These are phyloP conservation scores for Colius striatus DNA, from an alignment of 2,113 vertebrate genomes.

Conservation along the genomic window DNA sequence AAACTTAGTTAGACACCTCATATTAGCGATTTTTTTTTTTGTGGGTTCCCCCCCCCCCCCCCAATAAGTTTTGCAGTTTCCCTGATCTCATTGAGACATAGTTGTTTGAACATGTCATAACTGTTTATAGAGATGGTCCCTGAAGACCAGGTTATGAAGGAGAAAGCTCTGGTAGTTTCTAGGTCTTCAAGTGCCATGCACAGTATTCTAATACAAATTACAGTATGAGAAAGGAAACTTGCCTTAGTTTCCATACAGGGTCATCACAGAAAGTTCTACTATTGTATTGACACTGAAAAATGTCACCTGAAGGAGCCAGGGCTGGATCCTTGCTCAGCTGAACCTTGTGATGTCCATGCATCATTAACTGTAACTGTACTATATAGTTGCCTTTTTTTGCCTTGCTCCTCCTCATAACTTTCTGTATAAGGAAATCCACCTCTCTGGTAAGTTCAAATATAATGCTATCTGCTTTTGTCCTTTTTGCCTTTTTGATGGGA, in stretches of 20 bases:
- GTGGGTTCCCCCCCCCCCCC: too few relatives aligned
- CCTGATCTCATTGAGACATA: not conserved
- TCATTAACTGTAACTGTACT: constrained; percentile 14
- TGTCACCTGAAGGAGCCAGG: not conserved
- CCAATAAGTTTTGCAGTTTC: not conserved
- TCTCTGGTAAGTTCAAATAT: not conserved
- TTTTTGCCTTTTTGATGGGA: constrained; percentile 61
- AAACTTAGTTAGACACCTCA: not conserved
- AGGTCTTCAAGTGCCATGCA: not conserved
- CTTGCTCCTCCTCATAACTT: not conserved
- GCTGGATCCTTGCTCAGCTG: not conserved
- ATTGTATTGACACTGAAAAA: not conserved
- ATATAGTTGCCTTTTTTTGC: not conserved
- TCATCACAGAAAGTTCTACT: not conserved
- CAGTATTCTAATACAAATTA: not conserved
- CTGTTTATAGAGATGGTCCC: not conserved
- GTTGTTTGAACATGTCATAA: not conserved
- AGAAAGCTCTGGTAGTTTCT: not conserved
- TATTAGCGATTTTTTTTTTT: not conserved
- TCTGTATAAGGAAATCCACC: not conserved
- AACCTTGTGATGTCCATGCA: not conserved
- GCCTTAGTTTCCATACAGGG: not conserved
- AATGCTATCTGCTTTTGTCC: constrained; percentile 50
- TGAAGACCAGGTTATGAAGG: not conserved
- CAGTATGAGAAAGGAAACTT: not conserved